Conservation (phyloP, 2,113 vertebrate species). For the Abramis brama region DNA sequence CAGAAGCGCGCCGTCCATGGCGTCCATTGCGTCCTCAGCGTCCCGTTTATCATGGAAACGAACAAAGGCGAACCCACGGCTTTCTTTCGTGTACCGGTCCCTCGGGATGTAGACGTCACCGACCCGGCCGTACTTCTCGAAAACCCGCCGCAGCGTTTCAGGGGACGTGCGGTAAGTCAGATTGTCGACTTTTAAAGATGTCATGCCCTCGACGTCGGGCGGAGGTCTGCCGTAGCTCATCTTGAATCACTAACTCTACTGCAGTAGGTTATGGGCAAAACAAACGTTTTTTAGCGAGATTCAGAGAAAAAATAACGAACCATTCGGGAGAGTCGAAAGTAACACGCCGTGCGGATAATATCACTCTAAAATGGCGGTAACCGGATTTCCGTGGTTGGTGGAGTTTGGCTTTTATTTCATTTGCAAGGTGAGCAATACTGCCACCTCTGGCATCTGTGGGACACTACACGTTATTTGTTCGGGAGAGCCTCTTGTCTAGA, state of each 20-base stretch:
- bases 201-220: slow-evolving; percentile 96
- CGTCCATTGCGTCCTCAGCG: slow-evolving; percentile 91
- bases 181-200: slow-evolving; percentile 95
- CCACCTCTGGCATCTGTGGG: background rate
- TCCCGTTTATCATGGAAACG: slow-evolving; percentile 92
- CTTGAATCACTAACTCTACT: background rate
- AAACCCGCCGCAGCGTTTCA: slow-evolving; percentile 90
- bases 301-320: background rate
- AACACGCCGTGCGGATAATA: slow-evolving; percentile 6
- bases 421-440: background rate
- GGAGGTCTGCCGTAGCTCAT: slow-evolving; percentile 96
- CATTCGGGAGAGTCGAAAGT: background rate
- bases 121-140: slow-evolving; percentile 94
- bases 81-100: slow-evolving; percentile 88
- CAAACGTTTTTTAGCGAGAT: background rate
- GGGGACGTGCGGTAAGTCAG: slow-evolving; percentile 94
- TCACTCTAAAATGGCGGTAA: slow-evolving; percentile 76
- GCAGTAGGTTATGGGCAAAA: background rate
- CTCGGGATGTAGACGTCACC: slow-evolving; percentile 95
- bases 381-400: slow-evolving; percentile 55
- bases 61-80: slow-evolving; percentile 90
- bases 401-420: background rate
- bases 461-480: background rate
- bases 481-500: background rate
- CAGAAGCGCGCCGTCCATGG: slow-evolving; percentile 86